phyloP scores from a whole-genome alignment of 2,888 invertebrate species.

The Masnerella sp. region DNA sequence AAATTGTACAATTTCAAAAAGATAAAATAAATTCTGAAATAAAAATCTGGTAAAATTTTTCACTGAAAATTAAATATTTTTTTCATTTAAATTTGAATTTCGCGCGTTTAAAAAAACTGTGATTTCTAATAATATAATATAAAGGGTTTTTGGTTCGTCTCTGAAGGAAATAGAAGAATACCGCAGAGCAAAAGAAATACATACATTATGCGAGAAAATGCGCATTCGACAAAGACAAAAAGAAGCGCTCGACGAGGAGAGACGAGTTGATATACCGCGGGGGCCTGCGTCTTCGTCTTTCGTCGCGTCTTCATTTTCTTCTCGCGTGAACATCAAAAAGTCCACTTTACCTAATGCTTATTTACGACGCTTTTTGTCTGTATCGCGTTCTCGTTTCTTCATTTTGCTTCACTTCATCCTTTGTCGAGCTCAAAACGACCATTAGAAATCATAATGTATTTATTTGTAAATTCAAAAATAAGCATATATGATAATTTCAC shows the following conservation, averaged over 20 bases:
- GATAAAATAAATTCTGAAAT: too few relatives aligned
- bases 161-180: conserved; percentile 34
- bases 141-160: conserved; percentile 1
- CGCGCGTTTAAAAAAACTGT: background rate
- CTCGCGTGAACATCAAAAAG: conserved; percentile 49
- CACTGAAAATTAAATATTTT: too few relatives aligned
- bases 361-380: conserved; percentile 42
- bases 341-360: conserved; percentile 53
- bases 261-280: conserved; percentile 69
- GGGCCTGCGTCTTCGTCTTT: conserved; percentile 72
- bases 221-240: conserved; percentile 36
- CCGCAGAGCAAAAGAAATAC: conserved; percentile 17
- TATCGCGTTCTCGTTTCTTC: conserved; percentile 11
- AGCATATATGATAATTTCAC: too few relatives aligned
- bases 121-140: conserved; percentile 34
- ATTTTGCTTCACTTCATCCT: background rate
- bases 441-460: background rate
- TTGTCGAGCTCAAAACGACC: conserved; percentile 1
- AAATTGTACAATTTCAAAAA: too few relatives aligned
- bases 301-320: conserved; percentile 69
- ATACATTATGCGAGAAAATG: conserved; percentile 37
- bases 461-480: conserved; percentile 1
- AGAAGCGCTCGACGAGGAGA: conserved; percentile 35
- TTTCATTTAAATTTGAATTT: too few relatives aligned
- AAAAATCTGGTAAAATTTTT: too few relatives aligned